A percentile compares a stretch with the other conserved stretches of the same genome.
Evolutionary conservation across 1,140 invertebrate genomes (phyloP).

Genomic region (Bombus vancouverensis): DNA sequence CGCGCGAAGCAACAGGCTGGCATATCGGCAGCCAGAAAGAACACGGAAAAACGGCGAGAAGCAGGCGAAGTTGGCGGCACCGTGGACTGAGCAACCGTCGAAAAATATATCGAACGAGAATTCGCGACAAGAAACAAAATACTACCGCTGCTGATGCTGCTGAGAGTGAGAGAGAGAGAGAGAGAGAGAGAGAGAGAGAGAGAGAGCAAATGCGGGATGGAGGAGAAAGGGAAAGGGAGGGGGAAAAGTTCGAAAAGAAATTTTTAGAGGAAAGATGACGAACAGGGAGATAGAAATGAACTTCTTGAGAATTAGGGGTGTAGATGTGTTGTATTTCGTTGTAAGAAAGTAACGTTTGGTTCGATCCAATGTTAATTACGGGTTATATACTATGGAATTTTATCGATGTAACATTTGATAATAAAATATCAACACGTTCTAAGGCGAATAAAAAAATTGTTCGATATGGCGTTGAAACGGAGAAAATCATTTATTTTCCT

Average conservation of each 20-base stretch:
- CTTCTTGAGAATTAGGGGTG: background rate
- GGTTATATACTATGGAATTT: background rate
- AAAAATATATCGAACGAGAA: background rate
- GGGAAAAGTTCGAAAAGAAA: background rate
- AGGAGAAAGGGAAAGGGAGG: background rate
- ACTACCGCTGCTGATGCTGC: background rate
- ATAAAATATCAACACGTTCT: background rate
- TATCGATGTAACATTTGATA: background rate
- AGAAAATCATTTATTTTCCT: background rate
- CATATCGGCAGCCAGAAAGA: constrained; percentile 38
- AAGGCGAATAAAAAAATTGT: background rate
- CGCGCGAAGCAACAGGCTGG: constrained; percentile 65
- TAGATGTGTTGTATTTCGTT: constrained; percentile 10
- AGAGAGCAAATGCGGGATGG: background rate
- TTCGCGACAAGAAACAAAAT: background rate
- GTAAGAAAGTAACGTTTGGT: background rate
- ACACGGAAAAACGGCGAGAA: constrained; percentile 2
- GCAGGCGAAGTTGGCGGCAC: background rate
- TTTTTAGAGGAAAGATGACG: background rate
- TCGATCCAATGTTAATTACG: background rate
- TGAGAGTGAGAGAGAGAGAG: background rate
- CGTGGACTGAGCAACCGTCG: background rate
- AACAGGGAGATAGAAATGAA: background rate
- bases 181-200: background rate
- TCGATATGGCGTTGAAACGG: too few species aligned